Evolutionary conservation across 2,113 vertebrate species (phyloP), one percentile per base, ranked within the genome.

Genomic region (Ptyas mucosa): DNA sequence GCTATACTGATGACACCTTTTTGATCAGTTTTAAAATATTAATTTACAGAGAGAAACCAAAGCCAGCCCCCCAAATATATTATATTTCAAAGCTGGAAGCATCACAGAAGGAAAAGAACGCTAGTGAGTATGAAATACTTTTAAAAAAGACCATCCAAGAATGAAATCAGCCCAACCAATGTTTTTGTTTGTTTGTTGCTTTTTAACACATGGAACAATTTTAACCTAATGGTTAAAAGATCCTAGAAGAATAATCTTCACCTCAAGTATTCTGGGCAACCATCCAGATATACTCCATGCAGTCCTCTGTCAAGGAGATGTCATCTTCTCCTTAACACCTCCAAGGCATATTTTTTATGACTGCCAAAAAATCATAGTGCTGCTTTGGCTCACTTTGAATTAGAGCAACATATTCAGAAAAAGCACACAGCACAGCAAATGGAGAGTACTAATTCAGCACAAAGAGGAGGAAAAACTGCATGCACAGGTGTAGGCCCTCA

Each of bases 1-100:
- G 4, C 21, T 55, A 43, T 34, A 51, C 14, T 90, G 75, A 57
- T 94, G 89, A 92, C 91, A 43, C 4, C 88, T 51, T 94, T 92
- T 90, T 92, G 89, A 94, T 94, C 69, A 55, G 51, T 90, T 89
- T 94, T 34, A 69, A 89, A 94, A 64, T 90, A 92, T 75, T 87
- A 94, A 92, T 86, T 81, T 20, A 51, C 34, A 3, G 49, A 86
- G 15, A 64, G 23, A 86, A 43, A 88, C 85, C 64, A 12, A 91
- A 85, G 46, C 57, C 12, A 15, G 46, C 57, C 26, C 53, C 52
- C 39, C 8, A 54, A 88, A 87, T 86, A 20, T n/a, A 54, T 7
- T 34, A 21, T 8, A 23, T 24, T 92, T 75, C 23, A 29, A 51
- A 12, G 21, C 58, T 75, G 26, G 57, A 88, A 88, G 86, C 86